phyloP scores from a whole-genome alignment of 2,113 vertebrate species.

The Gobiocypris rarus region DNA sequence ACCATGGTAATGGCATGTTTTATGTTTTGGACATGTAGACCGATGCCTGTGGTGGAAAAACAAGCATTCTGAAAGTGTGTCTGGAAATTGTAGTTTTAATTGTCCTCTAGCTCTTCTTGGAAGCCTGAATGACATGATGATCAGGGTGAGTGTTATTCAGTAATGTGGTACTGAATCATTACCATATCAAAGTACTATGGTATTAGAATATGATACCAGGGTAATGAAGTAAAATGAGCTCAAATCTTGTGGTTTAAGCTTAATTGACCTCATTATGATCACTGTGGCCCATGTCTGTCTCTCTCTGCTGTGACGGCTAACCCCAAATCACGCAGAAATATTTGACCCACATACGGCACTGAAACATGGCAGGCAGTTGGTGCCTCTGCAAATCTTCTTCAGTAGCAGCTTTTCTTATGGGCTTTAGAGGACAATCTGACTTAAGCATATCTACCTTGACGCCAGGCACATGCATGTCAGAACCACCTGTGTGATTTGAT shows the following conservation, averaged over 20 bases:
- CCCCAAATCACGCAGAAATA: slow-evolving; percentile 15
- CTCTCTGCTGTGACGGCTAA: neutral
- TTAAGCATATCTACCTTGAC: slow-evolving; percentile 10
- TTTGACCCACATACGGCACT: slow-evolving; percentile 44
- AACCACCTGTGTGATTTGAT: slow-evolving; percentile 13
- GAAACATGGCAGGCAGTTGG: slow-evolving; percentile 22
- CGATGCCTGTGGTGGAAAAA: neutral
- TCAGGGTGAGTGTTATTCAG: neutral
- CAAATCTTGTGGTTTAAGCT: neutral
- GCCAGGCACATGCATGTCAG: neutral
- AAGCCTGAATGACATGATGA: neutral
- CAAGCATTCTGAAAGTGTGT: neutral
- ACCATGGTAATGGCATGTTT: neutral
- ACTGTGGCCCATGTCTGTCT: neutral
- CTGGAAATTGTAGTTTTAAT: neutral
- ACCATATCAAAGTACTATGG: slow-evolving; percentile 1
- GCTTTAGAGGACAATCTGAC: slow-evolving; percentile 33
- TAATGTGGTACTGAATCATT: neutral
- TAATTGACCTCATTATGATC: slow-evolving; percentile 37
- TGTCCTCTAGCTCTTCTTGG: neutral
- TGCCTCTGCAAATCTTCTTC: slow-evolving; percentile 8
- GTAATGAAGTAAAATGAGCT: neutral
- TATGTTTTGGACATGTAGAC: neutral
- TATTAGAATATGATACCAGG: neutral
- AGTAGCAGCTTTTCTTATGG: slow-evolving; percentile 11